Base-by-base conservation (phyloP, 2,888 invertebrate species). In the Hypercompe scribonia region DNA sequence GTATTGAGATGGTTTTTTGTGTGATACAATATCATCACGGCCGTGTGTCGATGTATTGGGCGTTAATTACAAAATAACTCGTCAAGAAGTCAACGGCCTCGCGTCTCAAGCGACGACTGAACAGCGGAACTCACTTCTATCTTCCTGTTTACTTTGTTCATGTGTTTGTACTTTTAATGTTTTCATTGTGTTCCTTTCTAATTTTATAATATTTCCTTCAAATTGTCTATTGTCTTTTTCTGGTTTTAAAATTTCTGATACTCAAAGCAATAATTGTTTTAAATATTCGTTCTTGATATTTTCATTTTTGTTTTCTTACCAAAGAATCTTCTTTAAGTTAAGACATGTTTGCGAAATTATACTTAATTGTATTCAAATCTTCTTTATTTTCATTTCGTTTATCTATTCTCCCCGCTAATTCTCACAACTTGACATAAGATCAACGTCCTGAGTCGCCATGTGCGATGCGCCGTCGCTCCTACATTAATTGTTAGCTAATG, bases 401-500 rank as follows among this genome's bases (percentile, higher is more conserved):
- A 73, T 42, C 63, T 67, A 74, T 73, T 75, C 58, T 71, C 34
- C 46, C 70, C 83, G 88, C 84, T 80, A 28, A 28, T 80, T 81
- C 85, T 84, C 77, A 77, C 83, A 72, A 76, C 84, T 86, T 82
- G 75, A 63, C 74, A 77, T 73, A 75, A 83, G 84, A 89, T 85
- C 87, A 87, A 87, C 72, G 87, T 85, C 86, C 88, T 84, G 79
- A 86, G 87, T 85, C 83, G 74, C 86, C 83, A 85, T 86, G 82
- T 85, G 86, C 87, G 88, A 83, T 86, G 85, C 85, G 84, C 85
- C 82, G 79, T 83, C 82, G 81, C 81, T 84, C 81, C 84, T 87
- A 84, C 87, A 88, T 90, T 92, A 92, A 92, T 92, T 93, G 91
- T 91, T 87, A 85, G 86, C 88, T 91, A 92, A 93, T 92, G 91